Base-by-base conservation (phyloP, 2,888 invertebrate genomes). In the Lasioglossum figueresi region DNA sequence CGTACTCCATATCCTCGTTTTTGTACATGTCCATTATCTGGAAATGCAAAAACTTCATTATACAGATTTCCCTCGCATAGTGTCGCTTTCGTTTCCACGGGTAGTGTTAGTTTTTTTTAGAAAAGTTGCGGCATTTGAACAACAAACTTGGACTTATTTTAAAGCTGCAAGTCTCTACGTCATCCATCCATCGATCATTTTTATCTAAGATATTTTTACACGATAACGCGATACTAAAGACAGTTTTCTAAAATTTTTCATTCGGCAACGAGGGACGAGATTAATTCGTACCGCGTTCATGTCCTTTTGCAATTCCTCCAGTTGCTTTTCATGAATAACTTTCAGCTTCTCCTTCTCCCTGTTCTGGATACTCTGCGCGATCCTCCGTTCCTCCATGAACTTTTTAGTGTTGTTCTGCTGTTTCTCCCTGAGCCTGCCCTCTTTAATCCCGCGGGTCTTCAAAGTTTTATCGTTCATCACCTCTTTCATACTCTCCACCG, bases 331-430 rank as follows among this genome's bases (percentile, higher is more conserved):
- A 94, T 99, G 99, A 68, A 97, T 97, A 79, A 98, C 97, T 94
- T 98, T 98, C 89, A 99, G 96, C 95, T 99, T 98, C 89, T 99
- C 99, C 95, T 97, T 98, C 94, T 99, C 98, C 89, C 98, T 97
- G 83, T 97, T 97, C 93, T 99, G 99, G 93, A 99, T 98, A 94
- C 98, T 98, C 81, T 97, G 97, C 78, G 97, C 97, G 86, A 96
- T 97, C 96, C 98, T 98, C 82, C 98, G 96, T 95, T 99, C 99
- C 91, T 99, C 99, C 96, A 99, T 97, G 94, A 99, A 99, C 93
- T 98, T 98, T 95, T 99, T 99, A 79, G 99, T 99, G 95, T 99
- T 99, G 95, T 99, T 99, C 94, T 99, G 99, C 93, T 99, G 99
- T 95, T 99, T 98, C 95, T 99, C 99, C 45, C 98, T 96, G 81